These are phyloP conservation scores for Dinocampus coccinellae DNA, from an alignment of 2,888 invertebrate genomes.

Conservation along the genomic window DNA sequence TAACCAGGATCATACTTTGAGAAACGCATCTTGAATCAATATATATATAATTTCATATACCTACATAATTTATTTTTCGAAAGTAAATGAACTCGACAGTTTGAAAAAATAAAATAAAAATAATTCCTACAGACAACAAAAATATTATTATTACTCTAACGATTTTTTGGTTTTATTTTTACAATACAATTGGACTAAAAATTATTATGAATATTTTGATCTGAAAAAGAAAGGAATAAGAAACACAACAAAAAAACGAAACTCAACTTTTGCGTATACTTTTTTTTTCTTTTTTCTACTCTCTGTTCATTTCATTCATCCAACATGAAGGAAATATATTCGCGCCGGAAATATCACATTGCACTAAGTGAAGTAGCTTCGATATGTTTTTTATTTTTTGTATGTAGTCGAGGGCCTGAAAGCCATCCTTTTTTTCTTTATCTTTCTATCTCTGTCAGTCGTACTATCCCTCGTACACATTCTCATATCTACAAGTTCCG, in stretches of 20 bases:
- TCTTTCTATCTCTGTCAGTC: not conserved
- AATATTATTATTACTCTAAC: too few relatives aligned
- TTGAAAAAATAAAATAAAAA: not conserved
- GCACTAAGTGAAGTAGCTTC: constrained; percentile 4
- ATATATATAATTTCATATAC: too few relatives aligned
- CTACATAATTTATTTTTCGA: too few relatives aligned
- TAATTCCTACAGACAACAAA: not conserved
- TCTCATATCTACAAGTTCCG: too few relatives aligned
- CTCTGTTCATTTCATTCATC: not conserved
- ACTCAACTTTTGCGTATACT: too few relatives aligned
- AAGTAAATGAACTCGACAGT: constrained; percentile 8
- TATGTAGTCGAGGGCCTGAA: constrained; percentile 26
- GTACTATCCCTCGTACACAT: not conserved
- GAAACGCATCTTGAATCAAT: too few relatives aligned
- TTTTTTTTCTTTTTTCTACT: too few relatives aligned
- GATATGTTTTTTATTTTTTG: constrained; percentile 25
- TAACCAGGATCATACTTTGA: too few relatives aligned
- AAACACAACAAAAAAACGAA: not conserved
- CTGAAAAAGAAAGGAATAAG: too few relatives aligned
- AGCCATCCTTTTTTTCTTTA: constrained; percentile 2
- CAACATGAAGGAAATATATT: not conserved
- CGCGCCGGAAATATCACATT: constrained; percentile 12
- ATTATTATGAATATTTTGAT: too few relatives aligned
- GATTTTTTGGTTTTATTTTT: too few relatives aligned
- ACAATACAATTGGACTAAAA: too few relatives aligned